Evolutionary conservation across 1,140 invertebrate genomes (phyloP), one percentile per base, ranked within the genome.

Genomic region (Sycobia sp.): DNA sequence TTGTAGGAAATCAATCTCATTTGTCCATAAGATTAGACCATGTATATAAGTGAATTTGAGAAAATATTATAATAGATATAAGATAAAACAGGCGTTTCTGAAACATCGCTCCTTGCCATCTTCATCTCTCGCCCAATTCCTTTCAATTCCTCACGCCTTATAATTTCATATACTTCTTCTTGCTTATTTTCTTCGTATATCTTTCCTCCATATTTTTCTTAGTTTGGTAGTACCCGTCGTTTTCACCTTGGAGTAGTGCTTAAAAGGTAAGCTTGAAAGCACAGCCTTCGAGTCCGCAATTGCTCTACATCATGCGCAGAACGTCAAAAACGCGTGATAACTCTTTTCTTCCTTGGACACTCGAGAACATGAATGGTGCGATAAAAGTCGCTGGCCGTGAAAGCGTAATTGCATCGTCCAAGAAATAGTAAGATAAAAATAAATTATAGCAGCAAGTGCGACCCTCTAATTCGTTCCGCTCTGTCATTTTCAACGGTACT

Each of bases 371-470:
- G 4, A 16, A 18, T 2, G 23, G 9, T 22, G 39, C 25, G 18
- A 61, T 53, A 44, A 61, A 43, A 61, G 38, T 44, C 47, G 18
- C 4, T 11, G 5, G 23, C 23, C 18, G n/a, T 8, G n/a, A 49
- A 29, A 44, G 1, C 16, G 57, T 51, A 36, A 60, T 60, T 50
- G 34, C 36, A 22, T 50, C 32, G 18, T n/a, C 11, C 8, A 2
- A 29, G 39, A 44, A 53, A 61, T 61, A 61, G 44, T 53, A 53
- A 61, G 49, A 44, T 44, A 34, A 34, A 61, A 61, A 61, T 61
- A 41, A n/a, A 18, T 27, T n/a, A 5, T 4, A 34, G 13, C 18
- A 8, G 27, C 32, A 8, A 23, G 4, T 16, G 29, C 8, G 22
- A 38, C 2, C 18, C 29, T 34, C 34, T 36, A 59, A 59, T 59